Base-by-base conservation (phyloP, 2,888 invertebrate genomes). In the Molorchus minor region DNA sequence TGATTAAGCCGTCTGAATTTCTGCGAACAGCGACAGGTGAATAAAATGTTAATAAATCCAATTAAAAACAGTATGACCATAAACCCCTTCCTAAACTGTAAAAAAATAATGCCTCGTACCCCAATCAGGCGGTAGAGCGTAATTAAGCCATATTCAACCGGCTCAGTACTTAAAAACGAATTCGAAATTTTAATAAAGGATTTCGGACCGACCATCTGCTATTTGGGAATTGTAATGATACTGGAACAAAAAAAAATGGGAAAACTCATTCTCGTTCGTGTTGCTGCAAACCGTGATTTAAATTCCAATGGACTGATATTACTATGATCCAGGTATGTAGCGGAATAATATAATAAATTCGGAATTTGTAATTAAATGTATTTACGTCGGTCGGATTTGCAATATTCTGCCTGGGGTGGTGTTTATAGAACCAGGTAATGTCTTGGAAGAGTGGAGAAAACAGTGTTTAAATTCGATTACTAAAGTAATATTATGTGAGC, bases 341-440 rank as follows among this genome's bases (percentile, higher is more conserved):
- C 59, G 64, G 63, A 58, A 63, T 62, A 59, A 68, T 68, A 62
- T 63, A 65, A 68, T 67, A 63, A 66, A 70, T 69, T 68, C 65
- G 63, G 68, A 69, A 69, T 69, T 67, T 61, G 67, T 68, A 67
- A 70, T 70, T 67, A 68, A 71, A 71, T 67, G 64, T 64, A 61
- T 58, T 61, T 67, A 49, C 54, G 54, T 53, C 54, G 47, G 54
- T 62, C 60, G 62, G 59, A 62, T 62, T 57, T 41, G 49, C 30
- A 54, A 59, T 40, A 62, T 3, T 33, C 59, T 52, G 40, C 43
- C 38, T n/a, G 54, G 49, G 54, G 45, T 49, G 51, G 47, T 56
- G 58, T 59, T 61, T 54, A 57, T 58, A 55, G 57, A 64, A 56
- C 44, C 64, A 64, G 61, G 62, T 60, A 64, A 58, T 58, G 57